Base-by-base conservation (phyloP, 2,797 vertebrate genomes). In the Tarsius wallacei region DNA sequence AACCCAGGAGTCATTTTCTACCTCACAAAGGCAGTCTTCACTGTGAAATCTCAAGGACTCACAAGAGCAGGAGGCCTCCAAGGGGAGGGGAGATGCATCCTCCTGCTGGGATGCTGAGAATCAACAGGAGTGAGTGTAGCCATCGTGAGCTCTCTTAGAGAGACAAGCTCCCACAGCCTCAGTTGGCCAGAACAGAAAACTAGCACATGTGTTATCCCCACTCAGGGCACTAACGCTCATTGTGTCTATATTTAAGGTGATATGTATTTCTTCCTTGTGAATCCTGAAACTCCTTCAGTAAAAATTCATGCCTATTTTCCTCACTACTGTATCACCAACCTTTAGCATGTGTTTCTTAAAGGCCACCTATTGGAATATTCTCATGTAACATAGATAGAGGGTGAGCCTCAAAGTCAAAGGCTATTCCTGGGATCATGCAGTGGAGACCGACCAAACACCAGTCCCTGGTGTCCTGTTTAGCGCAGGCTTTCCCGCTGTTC, bases 251-350 rank as follows among this genome's bases (percentile, higher is more conserved):
- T 55, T 63, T 63, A 42, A 11, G 2, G 26, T 10, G 26, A 14
- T 42, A 51, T 7, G 10, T n/a, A 36, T 59, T 51, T 53, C 12
- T 71, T 55, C 66, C 68, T 73, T 8, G 53, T 21, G 15, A 81
- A 36, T 80, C n/a, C 0, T n/a, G 63, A 68, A 64, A 19, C 61
- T 59, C 31, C 36, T 42, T 42, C 42, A 42, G 3, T 12, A 31
- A 80, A 16, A 22, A 61, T 31, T 9, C 42, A 49, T 5, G 6
- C 1, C n/a, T 0, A 0, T 93, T 6, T 63, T 0, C 0, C 7
- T 83, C 21, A 61, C 55, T 14, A 28, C 7, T 12, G n/a, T 42
- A 49, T 21, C 0, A 0, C 55, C 63, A 90, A 33, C 13, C 36
- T 36, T 19, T 63, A 36, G 4, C 14, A 14, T 7, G 16, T 80